phyloP scores from a whole-genome alignment of 1,140 invertebrate species.

The Zaprionus kolodkinae region DNA sequence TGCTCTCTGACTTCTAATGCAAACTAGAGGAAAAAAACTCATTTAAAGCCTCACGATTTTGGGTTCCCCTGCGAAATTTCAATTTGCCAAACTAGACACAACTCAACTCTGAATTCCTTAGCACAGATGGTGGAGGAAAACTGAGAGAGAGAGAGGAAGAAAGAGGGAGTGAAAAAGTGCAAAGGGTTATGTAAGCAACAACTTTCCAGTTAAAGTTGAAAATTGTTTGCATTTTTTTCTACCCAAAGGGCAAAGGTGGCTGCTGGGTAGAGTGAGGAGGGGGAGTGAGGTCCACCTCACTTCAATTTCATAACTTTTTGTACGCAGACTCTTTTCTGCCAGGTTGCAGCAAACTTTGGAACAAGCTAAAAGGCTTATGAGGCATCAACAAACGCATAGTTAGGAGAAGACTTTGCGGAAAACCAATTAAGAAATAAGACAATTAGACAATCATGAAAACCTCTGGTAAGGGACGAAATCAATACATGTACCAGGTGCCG shows the following conservation, averaged over 20 bases:
- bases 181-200: slow-evolving; percentile 23
- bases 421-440: slow-evolving; percentile 24
- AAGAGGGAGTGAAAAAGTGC: slow-evolving; percentile 2
- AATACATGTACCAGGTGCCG: not conserved
- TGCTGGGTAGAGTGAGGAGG: not conserved
- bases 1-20: not conserved
- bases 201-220: slow-evolving; percentile 54
- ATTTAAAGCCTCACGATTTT: not conserved
- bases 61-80: not conserved
- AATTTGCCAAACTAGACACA: not conserved
- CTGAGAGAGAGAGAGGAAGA: not conserved
- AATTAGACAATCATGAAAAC: slow-evolving; percentile 9
- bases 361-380: slow-evolving; percentile 22
- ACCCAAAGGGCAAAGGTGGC: not conserved
- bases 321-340: slow-evolving; percentile 50
- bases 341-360: slow-evolving; percentile 35
- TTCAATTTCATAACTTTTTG: slow-evolving; percentile 47
- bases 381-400: slow-evolving; percentile 28
- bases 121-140: not conserved
- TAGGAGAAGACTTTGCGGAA: slow-evolving; percentile 23
- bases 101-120: not conserved
- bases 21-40: not conserved
- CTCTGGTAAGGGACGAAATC: not conserved
- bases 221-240: slow-evolving; percentile 59
- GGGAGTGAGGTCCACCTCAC: not conserved